These are phyloP conservation scores for Metaphire vulgaris DNA, from an alignment of 1,140 invertebrate genomes.

Conservation along the genomic window DNA sequence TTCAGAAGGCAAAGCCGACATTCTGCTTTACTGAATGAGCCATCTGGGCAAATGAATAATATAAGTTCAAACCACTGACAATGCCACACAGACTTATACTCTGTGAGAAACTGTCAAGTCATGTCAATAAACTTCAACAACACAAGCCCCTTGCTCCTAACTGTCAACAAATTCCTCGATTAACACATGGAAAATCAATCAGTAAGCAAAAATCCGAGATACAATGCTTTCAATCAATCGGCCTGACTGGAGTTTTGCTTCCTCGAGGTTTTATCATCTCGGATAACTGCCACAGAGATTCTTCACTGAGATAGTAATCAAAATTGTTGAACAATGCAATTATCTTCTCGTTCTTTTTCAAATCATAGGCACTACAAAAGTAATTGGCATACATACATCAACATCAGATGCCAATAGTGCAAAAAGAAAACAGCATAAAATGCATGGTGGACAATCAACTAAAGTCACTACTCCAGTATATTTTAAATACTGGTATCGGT, in stretches of 20 bases:
- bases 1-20: too few species aligned
- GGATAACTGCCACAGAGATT: constrained; percentile 95
- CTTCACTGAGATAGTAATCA: constrained; percentile 87
- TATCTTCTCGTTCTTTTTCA: constrained; percentile 79
- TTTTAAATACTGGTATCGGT: constrained; percentile 1
- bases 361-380: constrained; percentile 55
- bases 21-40: too few species aligned
- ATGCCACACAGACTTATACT: too few species aligned
- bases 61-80: too few species aligned
- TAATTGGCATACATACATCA: constrained; percentile 22
- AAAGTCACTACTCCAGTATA: background rate
- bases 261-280: constrained; percentile 84
- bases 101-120: too few species aligned
- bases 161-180: too few species aligned
- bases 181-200: too few species aligned
- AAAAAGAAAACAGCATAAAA: background rate
- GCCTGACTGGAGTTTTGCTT: constrained; percentile 20
- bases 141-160: too few species aligned
- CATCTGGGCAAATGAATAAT: too few species aligned
- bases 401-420: too few species aligned
- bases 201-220: too few species aligned
- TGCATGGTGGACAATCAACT: background rate
- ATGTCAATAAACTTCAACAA: too few species aligned
- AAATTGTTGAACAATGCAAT: constrained; percentile 94
- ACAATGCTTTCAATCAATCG: background rate